Conservation (phyloP, 2,113 vertebrate genomes). For the Gobius niger region DNA sequence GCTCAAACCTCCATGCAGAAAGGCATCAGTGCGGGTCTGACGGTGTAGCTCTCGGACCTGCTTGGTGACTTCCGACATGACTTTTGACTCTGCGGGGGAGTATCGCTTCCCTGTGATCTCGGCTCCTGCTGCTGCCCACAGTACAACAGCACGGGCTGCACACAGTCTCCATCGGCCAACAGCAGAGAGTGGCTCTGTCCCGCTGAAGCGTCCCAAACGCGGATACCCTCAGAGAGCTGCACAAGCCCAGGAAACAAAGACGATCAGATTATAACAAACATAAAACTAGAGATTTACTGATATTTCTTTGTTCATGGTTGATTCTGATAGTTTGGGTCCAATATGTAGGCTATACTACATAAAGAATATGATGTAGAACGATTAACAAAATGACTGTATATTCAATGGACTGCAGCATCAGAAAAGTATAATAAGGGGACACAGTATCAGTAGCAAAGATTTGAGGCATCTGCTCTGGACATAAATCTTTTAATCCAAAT, state of each 20-base stretch:
- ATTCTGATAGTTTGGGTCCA: too few species aligned
- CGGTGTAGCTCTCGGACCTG: conserved; percentile 64
- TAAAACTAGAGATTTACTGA: not conserved
- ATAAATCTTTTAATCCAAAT: too few species aligned
- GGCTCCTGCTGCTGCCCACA: conserved; percentile 80
- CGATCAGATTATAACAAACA: not conserved
- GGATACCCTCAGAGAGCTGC: conserved; percentile 81
- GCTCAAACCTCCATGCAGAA: conserved; percentile 84
- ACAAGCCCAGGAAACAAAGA: not conserved
- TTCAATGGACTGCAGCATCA: too few species aligned
- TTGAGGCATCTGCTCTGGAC: too few species aligned
- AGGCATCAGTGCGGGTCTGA: conserved; percentile 77
- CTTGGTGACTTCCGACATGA: conserved; percentile 51
- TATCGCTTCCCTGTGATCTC: not conserved
- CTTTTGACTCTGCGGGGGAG: conserved; percentile 5
- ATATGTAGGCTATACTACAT: too few species aligned
- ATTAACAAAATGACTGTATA: too few species aligned
- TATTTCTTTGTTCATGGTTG: too few species aligned
- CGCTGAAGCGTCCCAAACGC: conserved; percentile 87
- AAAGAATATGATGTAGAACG: too few species aligned
- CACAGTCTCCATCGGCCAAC: conserved; percentile 86
- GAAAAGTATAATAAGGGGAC: too few species aligned
- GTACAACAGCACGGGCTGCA: conserved; percentile 88
- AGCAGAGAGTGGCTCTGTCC: conserved; percentile 90
- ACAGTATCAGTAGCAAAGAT: too few species aligned